phyloP scores from a whole-genome alignment of 2,113 vertebrate species.

The Ploceus nigricollis region DNA sequence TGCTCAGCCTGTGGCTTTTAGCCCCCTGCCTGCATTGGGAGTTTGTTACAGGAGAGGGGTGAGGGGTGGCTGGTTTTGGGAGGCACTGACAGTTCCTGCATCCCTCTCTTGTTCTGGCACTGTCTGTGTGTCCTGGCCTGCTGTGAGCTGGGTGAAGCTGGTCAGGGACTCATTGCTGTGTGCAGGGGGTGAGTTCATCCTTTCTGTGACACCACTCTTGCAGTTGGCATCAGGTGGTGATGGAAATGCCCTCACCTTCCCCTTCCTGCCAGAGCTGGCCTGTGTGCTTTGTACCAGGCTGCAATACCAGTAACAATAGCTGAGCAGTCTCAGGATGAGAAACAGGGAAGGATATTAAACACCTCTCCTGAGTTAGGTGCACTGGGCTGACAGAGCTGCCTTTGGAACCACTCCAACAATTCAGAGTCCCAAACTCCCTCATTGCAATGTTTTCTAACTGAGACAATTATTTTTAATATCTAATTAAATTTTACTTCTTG shows the following conservation, averaged over 20 bases:
- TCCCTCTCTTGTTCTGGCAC: neutral
- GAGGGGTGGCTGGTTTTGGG: neutral
- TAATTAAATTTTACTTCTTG: conserved; percentile 58
- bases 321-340: neutral
- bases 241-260: neutral
- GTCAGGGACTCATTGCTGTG: neutral
- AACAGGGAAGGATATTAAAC: neutral
- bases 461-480: conserved; percentile 57
- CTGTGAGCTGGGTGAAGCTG: neutral
- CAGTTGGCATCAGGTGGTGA: neutral
- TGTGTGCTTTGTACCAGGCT: neutral
- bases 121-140: neutral
- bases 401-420: neutral
- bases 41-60: neutral
- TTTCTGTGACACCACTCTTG: neutral
- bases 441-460: conserved; percentile 30
- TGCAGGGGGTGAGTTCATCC: neutral
- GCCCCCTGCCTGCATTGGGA: neutral
- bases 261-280: neutral
- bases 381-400: neutral
- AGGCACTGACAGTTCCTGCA: neutral
- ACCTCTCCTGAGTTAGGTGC: neutral
- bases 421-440: neutral
- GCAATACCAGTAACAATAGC: neutral
- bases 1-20: neutral